These are phyloP conservation scores for Pavo muticus DNA, from an alignment of 2,113 vertebrate genomes.

Conservation along the genomic window DNA sequence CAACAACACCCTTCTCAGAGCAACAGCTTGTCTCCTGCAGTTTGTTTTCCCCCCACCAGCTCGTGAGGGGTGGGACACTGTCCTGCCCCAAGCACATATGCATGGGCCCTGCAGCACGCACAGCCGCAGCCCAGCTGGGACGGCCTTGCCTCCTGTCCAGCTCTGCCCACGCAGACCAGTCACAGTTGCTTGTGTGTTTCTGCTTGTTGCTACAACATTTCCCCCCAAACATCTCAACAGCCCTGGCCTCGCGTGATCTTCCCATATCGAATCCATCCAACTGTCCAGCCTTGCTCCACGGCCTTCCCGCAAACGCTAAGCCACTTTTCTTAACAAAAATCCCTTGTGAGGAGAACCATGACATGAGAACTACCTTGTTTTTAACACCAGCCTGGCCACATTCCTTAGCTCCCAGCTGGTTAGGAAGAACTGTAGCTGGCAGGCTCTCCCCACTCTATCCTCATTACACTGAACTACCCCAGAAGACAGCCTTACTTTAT, in stretches of 20 bases:
- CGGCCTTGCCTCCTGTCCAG: background rate
- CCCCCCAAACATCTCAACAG: slow-evolving; percentile 41
- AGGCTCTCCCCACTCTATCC: background rate
- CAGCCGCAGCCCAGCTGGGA: slow-evolving; percentile 21
- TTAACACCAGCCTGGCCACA: background rate
- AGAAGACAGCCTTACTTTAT: background rate
- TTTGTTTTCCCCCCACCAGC: background rate
- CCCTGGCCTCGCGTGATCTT: slow-evolving; percentile 7
- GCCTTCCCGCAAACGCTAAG: background rate
- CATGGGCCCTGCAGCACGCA: background rate
- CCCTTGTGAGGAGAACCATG: background rate
- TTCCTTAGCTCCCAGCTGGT: background rate
- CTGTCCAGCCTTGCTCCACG: background rate
- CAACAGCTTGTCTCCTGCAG: background rate
- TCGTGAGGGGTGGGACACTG: background rate
- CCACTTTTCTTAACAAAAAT: background rate
- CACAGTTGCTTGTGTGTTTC: slow-evolving; percentile 10
- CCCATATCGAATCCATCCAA: background rate
- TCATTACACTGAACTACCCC: background rate
- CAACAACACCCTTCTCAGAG: background rate
- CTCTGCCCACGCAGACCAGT: slow-evolving; percentile 32
- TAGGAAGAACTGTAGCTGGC: background rate
- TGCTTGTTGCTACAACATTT: slow-evolving; percentile 69
- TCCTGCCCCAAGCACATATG: background rate
- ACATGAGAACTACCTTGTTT: slow-evolving; percentile 9